Evolutionary conservation across 1,140 invertebrate species (phyloP).

Genomic region (Augochlora pura): DNA sequence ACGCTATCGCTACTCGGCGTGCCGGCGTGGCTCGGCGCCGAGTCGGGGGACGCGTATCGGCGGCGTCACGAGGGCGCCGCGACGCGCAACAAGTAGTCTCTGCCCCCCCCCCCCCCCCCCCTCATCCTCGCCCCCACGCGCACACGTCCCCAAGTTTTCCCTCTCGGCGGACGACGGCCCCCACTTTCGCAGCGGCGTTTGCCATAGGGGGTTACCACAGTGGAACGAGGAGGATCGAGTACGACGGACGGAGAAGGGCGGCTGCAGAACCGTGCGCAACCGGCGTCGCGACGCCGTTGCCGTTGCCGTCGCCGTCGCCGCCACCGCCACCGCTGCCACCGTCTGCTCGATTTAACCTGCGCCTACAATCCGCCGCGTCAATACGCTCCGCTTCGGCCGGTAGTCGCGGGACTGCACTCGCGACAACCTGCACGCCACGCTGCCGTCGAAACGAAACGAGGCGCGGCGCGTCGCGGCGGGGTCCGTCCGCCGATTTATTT

Average conservation of each 20-base stretch:
- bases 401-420: constrained; percentile 60
- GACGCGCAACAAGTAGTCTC: constrained; percentile 67
- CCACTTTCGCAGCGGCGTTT: too few species aligned
- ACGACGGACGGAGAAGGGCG: background rate
- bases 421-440: constrained; percentile 48
- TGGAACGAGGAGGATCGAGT: background rate
- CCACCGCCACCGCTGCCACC: constrained; percentile 51
- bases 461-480: too few species aligned
- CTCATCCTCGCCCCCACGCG: too few species aligned
- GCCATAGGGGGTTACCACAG: too few species aligned
- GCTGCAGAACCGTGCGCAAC: constrained; percentile 61
- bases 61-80: constrained; percentile 65
- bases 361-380: constrained; percentile 66
- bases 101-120: constrained; percentile 56
- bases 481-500: background rate
- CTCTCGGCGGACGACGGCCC: background rate
- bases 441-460: too few species aligned
- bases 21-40: too few species aligned
- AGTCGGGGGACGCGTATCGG: constrained; percentile 10
- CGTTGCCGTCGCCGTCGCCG: constrained; percentile 58
- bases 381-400: constrained; percentile 57
- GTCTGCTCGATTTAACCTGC: constrained; percentile 75
- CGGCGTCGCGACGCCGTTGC: constrained; percentile 68
- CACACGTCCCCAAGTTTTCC: constrained; percentile 48
- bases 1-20: too few species aligned